phyloP scores from a whole-genome alignment of 2,888 invertebrate genomes.

The Drosophila putrida region DNA sequence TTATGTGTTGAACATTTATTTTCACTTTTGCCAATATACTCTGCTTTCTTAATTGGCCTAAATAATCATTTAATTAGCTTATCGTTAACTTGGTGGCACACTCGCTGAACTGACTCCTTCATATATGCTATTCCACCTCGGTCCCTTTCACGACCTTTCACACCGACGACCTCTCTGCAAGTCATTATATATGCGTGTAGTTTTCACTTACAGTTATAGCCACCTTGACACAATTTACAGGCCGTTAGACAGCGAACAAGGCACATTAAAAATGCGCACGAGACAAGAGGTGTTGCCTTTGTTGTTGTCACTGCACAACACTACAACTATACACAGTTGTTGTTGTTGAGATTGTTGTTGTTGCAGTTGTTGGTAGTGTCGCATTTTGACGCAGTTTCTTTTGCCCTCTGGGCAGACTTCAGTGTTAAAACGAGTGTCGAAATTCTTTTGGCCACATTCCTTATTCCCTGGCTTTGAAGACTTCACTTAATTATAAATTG shows the following conservation, averaged over 20 bases:
- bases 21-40: not conserved
- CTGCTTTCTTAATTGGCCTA: conserved; percentile 13
- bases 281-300: conserved; percentile 42
- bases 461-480: conserved; percentile 29
- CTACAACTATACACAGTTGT: conserved; percentile 9
- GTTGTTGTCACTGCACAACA: conserved; percentile 12
- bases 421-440: conserved; percentile 43
- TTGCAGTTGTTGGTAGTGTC: conserved; percentile 41
- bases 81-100: conserved; percentile 12
- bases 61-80: conserved; percentile 23
- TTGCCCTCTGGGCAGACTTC: conserved; percentile 49
- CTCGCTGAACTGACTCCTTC: conserved; percentile 11
- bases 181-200: conserved; percentile 29
- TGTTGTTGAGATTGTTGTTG: conserved; percentile 22
- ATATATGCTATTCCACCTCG: not conserved
- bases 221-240: conserved; percentile 78
- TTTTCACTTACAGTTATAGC: conserved; percentile 42
- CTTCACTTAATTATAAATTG: conserved; percentile 67
- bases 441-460: conserved; percentile 34
- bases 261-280: conserved; percentile 74
- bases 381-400: conserved; percentile 67
- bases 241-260: conserved; percentile 67
- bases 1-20: not conserved
- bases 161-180: not conserved
- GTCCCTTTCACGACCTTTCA: not conserved